phyloP scores from a whole-genome alignment of 2,888 invertebrate genomes.

The Trisateles emortualis region DNA sequence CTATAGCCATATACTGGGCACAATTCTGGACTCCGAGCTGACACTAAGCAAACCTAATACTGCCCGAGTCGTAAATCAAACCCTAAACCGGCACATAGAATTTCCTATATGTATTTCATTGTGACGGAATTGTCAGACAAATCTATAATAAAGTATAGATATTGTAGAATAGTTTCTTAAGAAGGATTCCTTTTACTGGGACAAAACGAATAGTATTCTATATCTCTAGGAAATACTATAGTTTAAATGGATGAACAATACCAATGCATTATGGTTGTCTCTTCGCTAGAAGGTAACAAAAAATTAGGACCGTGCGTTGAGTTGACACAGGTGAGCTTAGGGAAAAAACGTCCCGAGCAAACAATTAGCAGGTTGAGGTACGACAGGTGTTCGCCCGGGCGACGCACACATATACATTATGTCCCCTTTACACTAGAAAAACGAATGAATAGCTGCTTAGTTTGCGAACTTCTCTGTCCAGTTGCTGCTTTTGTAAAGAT shows the following conservation, averaged over 20 bases:
- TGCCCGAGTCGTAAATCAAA: too few species aligned
- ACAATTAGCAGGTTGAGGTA: constrained; percentile 41
- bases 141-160: too few species aligned
- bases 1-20: too few species aligned
- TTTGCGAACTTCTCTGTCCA: background rate
- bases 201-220: too few species aligned
- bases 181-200: too few species aligned
- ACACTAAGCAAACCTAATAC: too few species aligned
- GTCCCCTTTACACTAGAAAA: too few species aligned
- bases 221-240: background rate
- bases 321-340: constrained; percentile 35
- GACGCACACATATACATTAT: constrained; percentile 22
- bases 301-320: constrained; percentile 25
- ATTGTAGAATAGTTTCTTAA: too few species aligned
- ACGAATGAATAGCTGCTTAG: background rate
- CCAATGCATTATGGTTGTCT: constrained; percentile 9
- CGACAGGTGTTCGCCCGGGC: constrained; percentile 44
- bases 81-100: too few species aligned
- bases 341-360: constrained; percentile 39
- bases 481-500: background rate
- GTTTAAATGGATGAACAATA: constrained; percentile 14
- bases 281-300: constrained; percentile 31
- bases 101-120: too few species aligned
- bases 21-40: too few species aligned
- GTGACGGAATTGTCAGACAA: too few species aligned